These are phyloP conservation scores for Triplophysa dalaica DNA, from an alignment of 2,113 vertebrate genomes.

Conservation along the genomic window DNA sequence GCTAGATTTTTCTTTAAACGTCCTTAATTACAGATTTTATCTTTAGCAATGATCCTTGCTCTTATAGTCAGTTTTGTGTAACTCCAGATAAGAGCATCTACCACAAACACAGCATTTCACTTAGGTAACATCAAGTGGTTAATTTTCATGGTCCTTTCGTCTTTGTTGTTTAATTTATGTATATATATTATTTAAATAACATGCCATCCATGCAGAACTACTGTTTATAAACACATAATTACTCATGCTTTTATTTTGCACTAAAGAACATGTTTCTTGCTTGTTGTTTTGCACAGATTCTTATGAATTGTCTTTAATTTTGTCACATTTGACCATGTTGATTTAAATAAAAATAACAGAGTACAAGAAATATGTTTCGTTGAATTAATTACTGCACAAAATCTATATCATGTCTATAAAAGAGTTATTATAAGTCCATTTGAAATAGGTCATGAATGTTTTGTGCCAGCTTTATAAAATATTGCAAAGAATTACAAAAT, in stretches of 20 bases:
- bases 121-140: background rate
- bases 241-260: constrained; percentile 48
- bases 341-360: constrained; percentile 35
- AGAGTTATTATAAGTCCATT: too few relatives aligned
- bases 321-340: constrained; percentile 6
- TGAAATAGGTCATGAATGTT: too few relatives aligned
- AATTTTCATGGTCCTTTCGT: background rate
- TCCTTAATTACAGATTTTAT: background rate
- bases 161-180: background rate
- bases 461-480: background rate
- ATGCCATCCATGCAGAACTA: background rate
- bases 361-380: background rate
- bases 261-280: constrained; percentile 40
- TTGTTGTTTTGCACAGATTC: constrained; percentile 34
- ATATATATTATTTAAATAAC: background rate
- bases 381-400: too few relatives aligned
- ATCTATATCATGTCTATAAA: too few relatives aligned
- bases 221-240: constrained; percentile 17
- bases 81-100: background rate
- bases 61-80: too few relatives aligned
- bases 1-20: background rate
- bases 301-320: constrained; percentile 24
- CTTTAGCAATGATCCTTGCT: too few relatives aligned
- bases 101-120: too few relatives aligned
- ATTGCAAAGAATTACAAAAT: background rate